These are phyloP conservation scores for Ceramica pisi DNA, from an alignment of 2,888 invertebrate species.

Conservation along the genomic window DNA sequence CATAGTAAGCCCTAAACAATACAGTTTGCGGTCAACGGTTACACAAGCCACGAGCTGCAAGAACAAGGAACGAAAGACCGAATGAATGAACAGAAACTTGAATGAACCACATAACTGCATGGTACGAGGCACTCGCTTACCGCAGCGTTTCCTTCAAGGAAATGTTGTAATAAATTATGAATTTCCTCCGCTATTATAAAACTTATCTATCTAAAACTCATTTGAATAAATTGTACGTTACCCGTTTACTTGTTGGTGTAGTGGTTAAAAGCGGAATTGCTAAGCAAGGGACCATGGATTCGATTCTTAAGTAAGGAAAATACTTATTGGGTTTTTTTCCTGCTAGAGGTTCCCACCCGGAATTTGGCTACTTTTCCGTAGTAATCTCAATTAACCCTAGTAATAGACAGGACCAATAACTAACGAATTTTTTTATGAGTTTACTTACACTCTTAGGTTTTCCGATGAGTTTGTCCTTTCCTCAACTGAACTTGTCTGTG, in stretches of 20 bases:
- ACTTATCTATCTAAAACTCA: conserved; percentile 35
- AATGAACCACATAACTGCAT: conserved; percentile 51
- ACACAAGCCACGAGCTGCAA: conserved; percentile 28
- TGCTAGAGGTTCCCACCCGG: neutral
- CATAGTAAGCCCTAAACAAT: conserved; percentile 11
- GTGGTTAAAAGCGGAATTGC: neutral
- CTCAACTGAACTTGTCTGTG: too few relatives aligned
- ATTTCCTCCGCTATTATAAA: conserved; percentile 54
- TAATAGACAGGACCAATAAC: too few relatives aligned
- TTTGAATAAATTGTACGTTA: conserved; percentile 14
- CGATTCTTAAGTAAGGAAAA: neutral
- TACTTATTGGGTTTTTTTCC: neutral
- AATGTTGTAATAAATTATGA: conserved; percentile 57
- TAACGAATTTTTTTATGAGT: too few relatives aligned
- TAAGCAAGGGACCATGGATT: neutral
- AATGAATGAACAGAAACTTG: conserved; percentile 57
- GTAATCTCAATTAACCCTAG: neutral
- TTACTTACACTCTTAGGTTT: too few relatives aligned
- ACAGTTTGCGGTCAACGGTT: conserved; percentile 42
- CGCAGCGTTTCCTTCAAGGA: conserved; percentile 61
- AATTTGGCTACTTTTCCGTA: too few relatives aligned
- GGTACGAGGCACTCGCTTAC: conserved; percentile 40
- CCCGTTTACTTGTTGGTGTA: neutral
- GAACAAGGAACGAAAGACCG: conserved; percentile 43
- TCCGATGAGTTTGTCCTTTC: too few relatives aligned